Conservation (phyloP, 2,888 invertebrate genomes). For the Spodoptera littoralis region DNA sequence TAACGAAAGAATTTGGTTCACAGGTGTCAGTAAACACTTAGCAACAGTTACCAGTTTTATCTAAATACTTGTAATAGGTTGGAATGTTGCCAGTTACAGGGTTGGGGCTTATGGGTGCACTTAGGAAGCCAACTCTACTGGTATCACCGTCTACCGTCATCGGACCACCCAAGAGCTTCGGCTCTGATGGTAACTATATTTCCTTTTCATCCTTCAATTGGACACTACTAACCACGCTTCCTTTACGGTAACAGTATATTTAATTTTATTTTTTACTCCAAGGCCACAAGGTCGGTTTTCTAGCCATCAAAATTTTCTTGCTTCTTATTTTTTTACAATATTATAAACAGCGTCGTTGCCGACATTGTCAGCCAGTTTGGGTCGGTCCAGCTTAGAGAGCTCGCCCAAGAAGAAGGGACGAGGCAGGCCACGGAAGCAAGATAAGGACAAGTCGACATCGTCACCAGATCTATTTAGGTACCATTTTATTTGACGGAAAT, state of each 20-base stretch:
- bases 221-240: conserved; percentile 11
- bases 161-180: conserved; percentile 81
- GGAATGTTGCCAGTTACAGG: conserved; percentile 63
- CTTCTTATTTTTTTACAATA: conserved; percentile 39
- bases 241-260: conserved; percentile 12
- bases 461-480: conserved; percentile 81
- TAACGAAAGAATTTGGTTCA: not conserved
- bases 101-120: conserved; percentile 77
- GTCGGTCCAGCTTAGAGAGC: conserved; percentile 66
- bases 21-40: not conserved
- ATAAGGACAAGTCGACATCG: conserved; percentile 74
- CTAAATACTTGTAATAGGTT: conserved; percentile 41
- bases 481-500: conserved; percentile 13
- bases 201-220: conserved; percentile 31
- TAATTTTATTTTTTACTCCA: not conserved
- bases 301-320: conserved; percentile 8
- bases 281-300: not conserved
- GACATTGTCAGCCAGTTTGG: conserved; percentile 80
- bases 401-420: conserved; percentile 85
- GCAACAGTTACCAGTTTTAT: conserved; percentile 2
- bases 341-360: conserved; percentile 75
- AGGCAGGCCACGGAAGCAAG: conserved; percentile 82
- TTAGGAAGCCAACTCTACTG: conserved; percentile 79
- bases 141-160: conserved; percentile 74
- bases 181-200: conserved; percentile 78